Conservation (phyloP, 2,888 invertebrate species). For the Trichopoda pennipes region DNA sequence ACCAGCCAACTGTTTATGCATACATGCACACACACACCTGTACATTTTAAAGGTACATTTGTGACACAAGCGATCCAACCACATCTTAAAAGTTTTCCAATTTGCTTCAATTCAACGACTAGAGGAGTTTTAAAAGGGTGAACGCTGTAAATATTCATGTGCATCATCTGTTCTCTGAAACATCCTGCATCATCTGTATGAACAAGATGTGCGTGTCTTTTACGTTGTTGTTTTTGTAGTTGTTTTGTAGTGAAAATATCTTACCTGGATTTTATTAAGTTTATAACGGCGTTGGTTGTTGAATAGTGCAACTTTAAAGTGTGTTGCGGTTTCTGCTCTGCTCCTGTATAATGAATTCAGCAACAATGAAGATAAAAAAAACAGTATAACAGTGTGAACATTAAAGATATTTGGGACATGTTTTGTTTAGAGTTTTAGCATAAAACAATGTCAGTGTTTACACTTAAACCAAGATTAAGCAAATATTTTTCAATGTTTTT, state of each 20-base stretch:
- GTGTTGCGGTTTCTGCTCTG: conserved; percentile 12
- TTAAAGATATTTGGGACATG: neutral
- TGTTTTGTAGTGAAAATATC: neutral
- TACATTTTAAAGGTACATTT: neutral
- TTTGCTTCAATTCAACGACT: conserved; percentile 11
- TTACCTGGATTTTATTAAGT: neutral
- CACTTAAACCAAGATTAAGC: neutral
- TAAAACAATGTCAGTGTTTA: neutral
- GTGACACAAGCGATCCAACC: conserved; percentile 24
- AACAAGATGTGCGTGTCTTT: too few relatives aligned
- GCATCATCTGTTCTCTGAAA: neutral
- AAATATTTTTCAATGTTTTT: conserved; percentile 10
- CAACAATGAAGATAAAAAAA: conserved; percentile 13
- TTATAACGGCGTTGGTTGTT: neutral
- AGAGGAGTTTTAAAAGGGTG: neutral
- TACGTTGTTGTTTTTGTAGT: neutral
- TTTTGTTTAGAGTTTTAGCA: neutral
- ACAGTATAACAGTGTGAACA: neutral
- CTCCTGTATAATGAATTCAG: conserved; percentile 57
- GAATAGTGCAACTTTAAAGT: neutral
- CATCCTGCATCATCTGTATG: too few relatives aligned
- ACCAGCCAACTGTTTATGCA: conserved; percentile 22
- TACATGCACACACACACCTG: neutral
- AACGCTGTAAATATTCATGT: conserved; percentile 20
- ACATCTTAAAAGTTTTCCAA: conserved; percentile 41